Evolutionary conservation across 2,797 vertebrate genomes (phyloP).

Genomic region (Aeoliscus strigatus): DNA sequence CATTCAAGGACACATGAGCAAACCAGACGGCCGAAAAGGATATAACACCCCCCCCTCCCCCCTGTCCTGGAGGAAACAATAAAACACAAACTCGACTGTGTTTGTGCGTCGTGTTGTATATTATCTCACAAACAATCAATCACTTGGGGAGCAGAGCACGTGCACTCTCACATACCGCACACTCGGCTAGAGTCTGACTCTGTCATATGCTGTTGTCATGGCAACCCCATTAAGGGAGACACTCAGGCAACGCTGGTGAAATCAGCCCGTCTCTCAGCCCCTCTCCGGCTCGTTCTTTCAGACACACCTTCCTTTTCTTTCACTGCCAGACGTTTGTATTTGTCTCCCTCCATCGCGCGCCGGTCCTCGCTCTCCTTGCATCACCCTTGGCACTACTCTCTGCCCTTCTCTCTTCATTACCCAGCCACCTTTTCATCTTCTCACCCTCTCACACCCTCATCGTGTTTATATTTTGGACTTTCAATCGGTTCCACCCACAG

Average conservation of each 20-base stretch:
- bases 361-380: slow-evolving; percentile 53
- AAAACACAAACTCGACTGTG: slow-evolving; percentile 38
- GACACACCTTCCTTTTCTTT: slow-evolving; percentile 50
- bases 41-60: slow-evolving; percentile 15
- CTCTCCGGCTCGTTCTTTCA: slow-evolving; percentile 24
- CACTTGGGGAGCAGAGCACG: slow-evolving; percentile 39
- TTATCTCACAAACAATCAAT: slow-evolving; percentile 50
- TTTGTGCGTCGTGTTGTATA: slow-evolving; percentile 33
- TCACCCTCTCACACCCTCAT: slow-evolving; percentile 40
- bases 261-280: slow-evolving; percentile 63
- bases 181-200: slow-evolving; percentile 63
- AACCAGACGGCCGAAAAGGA: slow-evolving; percentile 25
- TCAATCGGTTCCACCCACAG: slow-evolving; percentile 43
- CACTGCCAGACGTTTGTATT: slow-evolving; percentile 56
- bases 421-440: slow-evolving; percentile 54
- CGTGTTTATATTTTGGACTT: slow-evolving; percentile 46
- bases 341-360: slow-evolving; percentile 64
- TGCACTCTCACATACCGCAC: slow-evolving; percentile 43
- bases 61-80: slow-evolving; percentile 22
- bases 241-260: slow-evolving; percentile 71
- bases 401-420: slow-evolving; percentile 53
- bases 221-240: slow-evolving; percentile 80
- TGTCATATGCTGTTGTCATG: slow-evolving; percentile 78
- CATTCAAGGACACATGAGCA: slow-evolving; percentile 33
- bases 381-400: slow-evolving; percentile 55